Evolutionary conservation across 2,888 invertebrate genomes (phyloP).

Genomic region (Luffia ferchaultella): DNA sequence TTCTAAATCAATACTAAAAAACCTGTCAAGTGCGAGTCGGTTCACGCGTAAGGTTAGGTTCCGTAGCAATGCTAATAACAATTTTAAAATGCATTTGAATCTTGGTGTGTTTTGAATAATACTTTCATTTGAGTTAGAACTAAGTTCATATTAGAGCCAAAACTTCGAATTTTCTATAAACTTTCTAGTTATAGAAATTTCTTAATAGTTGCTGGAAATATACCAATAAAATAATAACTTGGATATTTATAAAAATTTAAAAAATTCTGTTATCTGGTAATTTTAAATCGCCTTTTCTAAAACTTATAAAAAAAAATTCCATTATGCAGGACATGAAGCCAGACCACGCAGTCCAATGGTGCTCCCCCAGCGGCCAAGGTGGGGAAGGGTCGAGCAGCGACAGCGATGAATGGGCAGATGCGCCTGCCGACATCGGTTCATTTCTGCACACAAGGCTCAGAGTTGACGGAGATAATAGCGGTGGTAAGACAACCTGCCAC

Average conservation of each 20-base stretch:
- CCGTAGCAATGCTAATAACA: too few species aligned
- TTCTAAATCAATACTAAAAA: background rate
- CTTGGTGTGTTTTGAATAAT: too few species aligned
- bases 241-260: too few species aligned
- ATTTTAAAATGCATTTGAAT: too few species aligned
- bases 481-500: slow-evolving; percentile 24
- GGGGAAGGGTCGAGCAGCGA: slow-evolving; percentile 22
- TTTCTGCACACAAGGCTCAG: slow-evolving; percentile 45
- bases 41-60: too few species aligned
- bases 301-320: background rate
- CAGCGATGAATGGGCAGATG: slow-evolving; percentile 54
- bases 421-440: slow-evolving; percentile 53
- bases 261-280: too few species aligned
- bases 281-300: background rate
- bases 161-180: too few species aligned
- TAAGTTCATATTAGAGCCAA: too few species aligned
- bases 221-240: too few species aligned
- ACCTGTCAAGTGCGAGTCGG: background rate
- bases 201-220: too few species aligned
- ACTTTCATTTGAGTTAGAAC: too few species aligned
- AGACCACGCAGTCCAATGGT: slow-evolving; percentile 42
- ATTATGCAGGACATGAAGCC: slow-evolving; percentile 43
- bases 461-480: slow-evolving; percentile 50
- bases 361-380: slow-evolving; percentile 11
- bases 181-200: too few species aligned